A percentile compares a stretch with the other conserved stretches of the same genome.
Conservation (phyloP, 1,140 invertebrate species). For the Chrysopa pallens region DNA sequence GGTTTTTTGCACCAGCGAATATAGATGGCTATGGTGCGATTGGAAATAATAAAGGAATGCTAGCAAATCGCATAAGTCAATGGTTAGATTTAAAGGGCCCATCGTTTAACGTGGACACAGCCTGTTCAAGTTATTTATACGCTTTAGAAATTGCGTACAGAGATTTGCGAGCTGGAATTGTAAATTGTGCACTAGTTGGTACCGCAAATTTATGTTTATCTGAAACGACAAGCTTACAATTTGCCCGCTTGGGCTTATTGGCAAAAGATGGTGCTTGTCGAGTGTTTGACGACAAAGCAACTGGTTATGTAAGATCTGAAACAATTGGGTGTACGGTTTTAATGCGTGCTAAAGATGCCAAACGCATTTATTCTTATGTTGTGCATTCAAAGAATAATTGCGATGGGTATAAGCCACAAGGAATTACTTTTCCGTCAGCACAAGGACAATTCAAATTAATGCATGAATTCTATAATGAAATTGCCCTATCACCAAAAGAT, state of each 20-base stretch:
- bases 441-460: conserved; percentile 30
- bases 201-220: conserved; percentile 66
- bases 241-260: conserved; percentile 52
- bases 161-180: conserved; percentile 44
- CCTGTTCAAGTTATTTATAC: conserved; percentile 55
- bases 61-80: conserved; percentile 54
- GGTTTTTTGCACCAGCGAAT: conserved; percentile 44
- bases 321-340: conserved; percentile 61
- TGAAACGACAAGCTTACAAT: conserved; percentile 59
- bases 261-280: conserved; percentile 67
- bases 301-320: conserved; percentile 50
- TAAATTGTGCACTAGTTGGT: conserved; percentile 57
- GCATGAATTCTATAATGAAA: conserved; percentile 30
- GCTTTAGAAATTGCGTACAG: conserved; percentile 48
- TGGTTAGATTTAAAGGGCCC: conserved; percentile 47
- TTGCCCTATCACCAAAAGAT: conserved; percentile 27
- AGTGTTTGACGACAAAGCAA: conserved; percentile 64
- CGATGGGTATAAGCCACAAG: conserved; percentile 35
- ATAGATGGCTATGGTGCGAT: conserved; percentile 78
- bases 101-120: conserved; percentile 58
- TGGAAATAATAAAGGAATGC: conserved; percentile 29
- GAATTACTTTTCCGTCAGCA: conserved; percentile 37
- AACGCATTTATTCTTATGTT: conserved; percentile 29
- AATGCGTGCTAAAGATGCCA: conserved; percentile 57
- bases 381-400: conserved; percentile 45